Conservation (phyloP, 37 sponge, comb jelly and placozoan species). For the Agelas oroides region DNA sequence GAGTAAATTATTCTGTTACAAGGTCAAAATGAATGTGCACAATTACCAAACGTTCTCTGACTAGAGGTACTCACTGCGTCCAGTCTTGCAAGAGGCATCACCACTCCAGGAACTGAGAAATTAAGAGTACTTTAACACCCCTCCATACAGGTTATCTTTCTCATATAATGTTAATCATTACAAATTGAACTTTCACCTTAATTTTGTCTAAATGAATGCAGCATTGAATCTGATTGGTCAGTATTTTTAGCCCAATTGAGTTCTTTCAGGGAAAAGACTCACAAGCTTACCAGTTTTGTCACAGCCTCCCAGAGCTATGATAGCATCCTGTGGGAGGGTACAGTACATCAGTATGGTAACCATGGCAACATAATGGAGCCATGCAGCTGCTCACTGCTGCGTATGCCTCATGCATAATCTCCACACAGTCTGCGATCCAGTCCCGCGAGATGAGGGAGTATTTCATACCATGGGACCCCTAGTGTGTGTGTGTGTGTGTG, state of each 20-base stretch:
- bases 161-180: too few relatives aligned
- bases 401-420: conserved; percentile 82
- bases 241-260: background rate
- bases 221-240: background rate
- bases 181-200: too few relatives aligned
- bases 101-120: conserved; percentile 71
- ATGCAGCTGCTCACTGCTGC: conserved; percentile 48
- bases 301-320: conserved; percentile 75
- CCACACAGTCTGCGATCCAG: conserved; percentile 82
- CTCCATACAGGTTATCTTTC: too few relatives aligned
- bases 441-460: conserved; percentile 84
- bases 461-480: conserved; percentile 75
- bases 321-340: conserved; percentile 53
- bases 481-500: conserved; percentile 36
- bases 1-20: background rate
- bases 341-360: background rate
- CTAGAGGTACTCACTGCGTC: conserved; percentile 72
- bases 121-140: too few relatives aligned
- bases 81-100: conserved; percentile 81
- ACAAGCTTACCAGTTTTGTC: conserved; percentile 62
- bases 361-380: background rate
- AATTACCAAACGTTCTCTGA: too few relatives aligned
- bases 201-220: too few relatives aligned
- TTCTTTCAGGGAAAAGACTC: too few relatives aligned
- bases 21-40: too few relatives aligned